Percentiles rank a stretch among this genome's conserved stretches.
Conservation (phyloP, 2,797 vertebrate species). For the Myotis myotis region DNA sequence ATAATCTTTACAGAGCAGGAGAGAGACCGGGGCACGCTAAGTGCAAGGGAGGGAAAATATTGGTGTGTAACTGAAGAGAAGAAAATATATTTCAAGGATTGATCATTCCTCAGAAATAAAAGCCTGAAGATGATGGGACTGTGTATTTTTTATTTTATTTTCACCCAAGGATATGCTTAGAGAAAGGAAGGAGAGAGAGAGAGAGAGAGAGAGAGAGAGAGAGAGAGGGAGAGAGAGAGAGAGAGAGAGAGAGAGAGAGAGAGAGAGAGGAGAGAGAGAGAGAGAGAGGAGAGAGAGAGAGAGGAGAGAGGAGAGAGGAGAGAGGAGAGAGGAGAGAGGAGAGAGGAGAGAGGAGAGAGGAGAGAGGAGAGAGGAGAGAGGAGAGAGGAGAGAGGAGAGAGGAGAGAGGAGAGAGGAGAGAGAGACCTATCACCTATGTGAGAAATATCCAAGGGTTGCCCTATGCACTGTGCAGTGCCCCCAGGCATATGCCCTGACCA, state of each 20-base stretch:
- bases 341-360: not conserved
- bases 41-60: not conserved
- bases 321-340: not conserved
- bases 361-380: too few relatives aligned
- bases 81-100: not conserved
- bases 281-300: too few relatives aligned
- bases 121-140: not conserved
- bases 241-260: not conserved
- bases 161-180: not conserved
- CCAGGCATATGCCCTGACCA: not conserved
- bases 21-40: not conserved
- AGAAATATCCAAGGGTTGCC: not conserved
- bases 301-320: too few relatives aligned
- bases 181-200: not conserved
- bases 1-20: not conserved
- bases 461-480: not conserved
- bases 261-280: not conserved
- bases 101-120: not conserved
- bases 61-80: not conserved
- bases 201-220: not conserved
- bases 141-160: not conserved
- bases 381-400: too few relatives aligned
- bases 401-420: too few relatives aligned
- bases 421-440: too few relatives aligned
- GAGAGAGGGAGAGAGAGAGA: too few relatives aligned